Base-by-base conservation (phyloP, 2,888 invertebrate species). In the Autographa pulchrina region DNA sequence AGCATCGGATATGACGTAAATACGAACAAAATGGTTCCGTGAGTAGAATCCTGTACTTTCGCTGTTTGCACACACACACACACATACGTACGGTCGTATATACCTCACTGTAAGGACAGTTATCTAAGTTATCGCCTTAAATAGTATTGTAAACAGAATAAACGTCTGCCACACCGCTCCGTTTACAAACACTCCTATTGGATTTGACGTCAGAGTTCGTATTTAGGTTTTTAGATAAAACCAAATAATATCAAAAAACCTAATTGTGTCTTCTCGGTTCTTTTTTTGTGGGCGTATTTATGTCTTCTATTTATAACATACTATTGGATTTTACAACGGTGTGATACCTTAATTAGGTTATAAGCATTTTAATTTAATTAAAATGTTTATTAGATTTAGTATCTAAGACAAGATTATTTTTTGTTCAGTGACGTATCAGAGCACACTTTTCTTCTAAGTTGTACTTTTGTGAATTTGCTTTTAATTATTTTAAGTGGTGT, bases 1-100 rank as follows among this genome's bases (percentile, higher is more conserved):
- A 84, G 73, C 62, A 82, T 88, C 84, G 88, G 89, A 88, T 79
- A 81, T 89, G 89, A 88, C 86, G 88, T 84, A 88, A 86, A 77
- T 78, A 76, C 68, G 75, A 72, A 78, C 76, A 72, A 77, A 78
- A 60, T 52, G 82, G 88, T 88, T 91, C 88, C 87, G 87, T 80
- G 82, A 86, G 85, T 80, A 66, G 81, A 84, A 88, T 77, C 85
- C 86, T 65, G 75, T 78, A 86, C 90, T 90, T 90, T 90, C 86
- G 84, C 85, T 92, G 79, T 91, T 91, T 86, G 87, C 83, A 71
- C 78, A 85, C 80, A 77, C 80, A 87, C 80, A 84, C 73, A 73
- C 65, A 65, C 56, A 32, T 58, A 48, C 32, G 65, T 31, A 63
- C 18, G 61, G 74, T 74, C 66, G 20, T 61, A 68, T 60, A 70